Evolutionary conservation across 2,113 vertebrate species (phyloP).

Genomic region (Osmerus mordax): DNA sequence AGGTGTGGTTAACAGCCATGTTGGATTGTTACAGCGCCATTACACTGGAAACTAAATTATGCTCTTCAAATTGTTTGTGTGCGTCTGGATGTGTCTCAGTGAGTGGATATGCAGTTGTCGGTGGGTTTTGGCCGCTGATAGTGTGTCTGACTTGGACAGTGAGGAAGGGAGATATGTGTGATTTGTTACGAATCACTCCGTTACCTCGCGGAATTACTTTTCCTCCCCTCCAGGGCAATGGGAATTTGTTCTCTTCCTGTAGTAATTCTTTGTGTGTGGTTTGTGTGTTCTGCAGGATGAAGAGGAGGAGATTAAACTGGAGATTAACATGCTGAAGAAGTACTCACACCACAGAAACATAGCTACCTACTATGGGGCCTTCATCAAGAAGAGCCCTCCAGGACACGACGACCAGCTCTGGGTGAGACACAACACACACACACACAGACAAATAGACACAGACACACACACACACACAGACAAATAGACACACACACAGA

Average conservation of each 20-base stretch:
- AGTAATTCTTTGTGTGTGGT: neutral
- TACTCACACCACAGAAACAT: conserved; percentile 99
- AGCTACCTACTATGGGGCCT: conserved; percentile 98
- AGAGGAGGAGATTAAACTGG: conserved; percentile 99
- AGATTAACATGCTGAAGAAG: conserved; percentile 99
- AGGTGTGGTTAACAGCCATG: no score
- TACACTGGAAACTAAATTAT: no score
- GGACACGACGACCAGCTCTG: conserved; percentile 97
- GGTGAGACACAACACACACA: conserved; percentile 73
- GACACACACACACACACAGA: neutral
- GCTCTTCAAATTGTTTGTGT: neutral
- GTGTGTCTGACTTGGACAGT: neutral
- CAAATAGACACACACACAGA: conserved; percentile 2
- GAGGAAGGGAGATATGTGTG: neutral
- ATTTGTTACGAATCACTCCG: conserved; percentile 1
- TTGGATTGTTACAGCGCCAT: no score
- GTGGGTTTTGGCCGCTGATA: neutral
- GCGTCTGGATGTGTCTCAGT: neutral
- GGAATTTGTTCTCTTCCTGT: neutral
- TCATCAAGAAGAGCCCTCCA: conserved; percentile 98
- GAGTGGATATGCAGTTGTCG: neutral
- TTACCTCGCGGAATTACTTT: conserved; percentile 12
- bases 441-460: neutral
- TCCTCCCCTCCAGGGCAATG: neutral
- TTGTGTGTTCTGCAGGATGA: conserved; percentile 78